Conservation (phyloP, 2,113 vertebrate genomes). For the Condylura cristata region DNA sequence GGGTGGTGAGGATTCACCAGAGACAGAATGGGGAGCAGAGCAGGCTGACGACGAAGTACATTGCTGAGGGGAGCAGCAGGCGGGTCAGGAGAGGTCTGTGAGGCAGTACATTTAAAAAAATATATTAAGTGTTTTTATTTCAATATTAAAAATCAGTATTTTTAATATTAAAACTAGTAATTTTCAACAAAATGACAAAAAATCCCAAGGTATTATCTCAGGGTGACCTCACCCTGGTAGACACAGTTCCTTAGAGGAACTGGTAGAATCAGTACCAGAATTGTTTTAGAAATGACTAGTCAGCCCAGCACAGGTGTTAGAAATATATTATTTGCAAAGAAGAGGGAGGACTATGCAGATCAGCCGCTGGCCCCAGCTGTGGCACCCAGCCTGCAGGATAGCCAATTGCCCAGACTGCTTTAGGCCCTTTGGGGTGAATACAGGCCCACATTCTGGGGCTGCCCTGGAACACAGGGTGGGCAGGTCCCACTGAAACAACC, state of each 20-base stretch:
- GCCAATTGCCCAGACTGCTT: fast-evolving
- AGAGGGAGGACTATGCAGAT: not conserved
- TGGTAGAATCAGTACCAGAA: conserved; percentile 73
- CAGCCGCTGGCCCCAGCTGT: not conserved
- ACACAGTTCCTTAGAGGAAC: not conserved
- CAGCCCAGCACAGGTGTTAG: conserved; percentile 60
- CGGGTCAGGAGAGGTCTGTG: too few species aligned
- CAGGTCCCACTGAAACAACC: not conserved
- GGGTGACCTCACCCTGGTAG: not conserved
- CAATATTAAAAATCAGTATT: conserved; percentile 95
- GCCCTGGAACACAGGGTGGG: not conserved
- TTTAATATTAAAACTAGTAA: conserved; percentile 92
- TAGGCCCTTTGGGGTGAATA: not conserved
- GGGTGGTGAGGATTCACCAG: too few species aligned
- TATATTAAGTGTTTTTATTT: conserved; percentile 98
- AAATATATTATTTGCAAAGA: conserved; percentile 83
- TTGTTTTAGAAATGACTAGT: conserved; percentile 70
- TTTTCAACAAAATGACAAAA: conserved; percentile 82
- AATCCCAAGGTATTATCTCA: conserved; percentile 70
- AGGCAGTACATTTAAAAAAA: not conserved
- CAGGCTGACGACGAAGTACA: too few species aligned
- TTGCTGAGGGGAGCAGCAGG: too few species aligned
- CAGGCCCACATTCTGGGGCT: not conserved
- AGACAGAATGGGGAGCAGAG: too few species aligned
- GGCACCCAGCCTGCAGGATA: not conserved